Evolutionary conservation across 2,888 invertebrate species (phyloP).

Genomic region (Watsonalla cultraria): DNA sequence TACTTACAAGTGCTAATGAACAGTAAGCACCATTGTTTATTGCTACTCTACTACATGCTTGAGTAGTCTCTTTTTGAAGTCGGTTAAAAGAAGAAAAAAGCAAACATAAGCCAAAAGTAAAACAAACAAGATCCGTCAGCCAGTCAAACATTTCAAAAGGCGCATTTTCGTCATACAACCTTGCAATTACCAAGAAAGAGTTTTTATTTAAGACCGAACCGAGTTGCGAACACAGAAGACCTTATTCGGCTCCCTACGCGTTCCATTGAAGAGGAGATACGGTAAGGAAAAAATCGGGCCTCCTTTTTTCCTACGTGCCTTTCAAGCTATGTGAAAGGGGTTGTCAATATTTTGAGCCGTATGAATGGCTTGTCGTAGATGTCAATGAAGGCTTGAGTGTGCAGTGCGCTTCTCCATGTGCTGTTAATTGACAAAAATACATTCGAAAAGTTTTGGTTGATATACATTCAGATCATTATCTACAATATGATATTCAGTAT

Average conservation of each 20-base stretch:
- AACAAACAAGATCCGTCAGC: slow-evolving; percentile 15
- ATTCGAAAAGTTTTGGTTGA: slow-evolving; percentile 6
- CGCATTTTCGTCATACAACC: slow-evolving; percentile 36
- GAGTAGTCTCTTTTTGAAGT: too few species aligned
- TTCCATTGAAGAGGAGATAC: slow-evolving; percentile 45
- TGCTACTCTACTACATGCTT: too few species aligned
- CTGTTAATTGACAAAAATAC: slow-evolving; percentile 9
- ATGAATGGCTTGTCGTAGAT: slow-evolving; percentile 67
- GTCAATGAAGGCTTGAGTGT: slow-evolving; percentile 64
- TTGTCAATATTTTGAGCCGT: slow-evolving; percentile 75
- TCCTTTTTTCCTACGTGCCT: slow-evolving; percentile 63
- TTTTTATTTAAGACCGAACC: slow-evolving; percentile 23
- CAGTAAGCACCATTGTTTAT: too few species aligned
- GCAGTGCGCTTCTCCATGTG: slow-evolving; percentile 43
- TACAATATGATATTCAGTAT: too few species aligned
- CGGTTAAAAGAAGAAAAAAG: background rate
- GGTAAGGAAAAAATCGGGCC: slow-evolving; percentile 65
- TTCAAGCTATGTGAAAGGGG: slow-evolving; percentile 64
- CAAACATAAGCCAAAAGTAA: background rate
- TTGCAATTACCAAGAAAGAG: slow-evolving; percentile 54
- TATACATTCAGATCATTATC: slow-evolving; percentile 5
- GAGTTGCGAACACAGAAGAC: slow-evolving; percentile 45
- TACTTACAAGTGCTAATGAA: too few species aligned
- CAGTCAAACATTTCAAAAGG: slow-evolving; percentile 20
- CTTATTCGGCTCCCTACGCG: slow-evolving; percentile 56